Base-by-base conservation (phyloP, 2,888 invertebrate genomes). In the Suillia variegata region DNA sequence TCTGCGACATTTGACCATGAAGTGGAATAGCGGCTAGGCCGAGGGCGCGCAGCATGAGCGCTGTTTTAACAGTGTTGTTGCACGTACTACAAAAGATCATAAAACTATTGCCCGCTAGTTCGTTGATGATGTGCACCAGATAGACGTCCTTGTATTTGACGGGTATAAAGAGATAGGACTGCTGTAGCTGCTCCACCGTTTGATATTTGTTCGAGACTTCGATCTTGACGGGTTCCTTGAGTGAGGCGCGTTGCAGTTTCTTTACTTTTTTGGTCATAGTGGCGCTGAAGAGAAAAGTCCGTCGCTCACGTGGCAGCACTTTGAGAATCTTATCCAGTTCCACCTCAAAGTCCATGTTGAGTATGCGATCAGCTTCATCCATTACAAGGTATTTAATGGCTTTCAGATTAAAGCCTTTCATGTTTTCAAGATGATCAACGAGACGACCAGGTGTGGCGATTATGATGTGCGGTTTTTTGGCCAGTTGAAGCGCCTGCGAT, bases 1-100 rank as follows among this genome's bases (percentile, higher is more conserved):
- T 94, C 83, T 99, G 99, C 13, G 94, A 91, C 96, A 99, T 97
- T 84, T 99, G 97, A 0, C 99, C 99, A 81, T 99, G 96, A n/a
- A 99, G 85, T 1, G 99, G 98, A 51, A 99, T 94, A 0, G 98
- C 98, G 1, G 92, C 89, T 62, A 98, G 86, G 6, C 98, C 98
- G 12, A 99, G 86, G 77, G 93, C 92, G 51, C 98, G 86, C 61
- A 99, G 84, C 82, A 98, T 86, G 34, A 98, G 83, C 0, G 98
- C 96, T 0, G 92, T 89, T 60, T 95, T 87, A 63, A 96, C 88
- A 0, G 98, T 95, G 76, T 93, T 92, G 61, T 92, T 94, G 80
- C 98, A 98, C 0, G 98, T 99, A 47, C 92, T 88, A 80, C 96
- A 97, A 83, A 99, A 99, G 69, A 99, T 92, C 87, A 99, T 99